Percentiles rank a stretch among this genome's conserved stretches.
phyloP scores from a whole-genome alignment of 2,113 vertebrate species.

The Cinclus mexicanus region DNA sequence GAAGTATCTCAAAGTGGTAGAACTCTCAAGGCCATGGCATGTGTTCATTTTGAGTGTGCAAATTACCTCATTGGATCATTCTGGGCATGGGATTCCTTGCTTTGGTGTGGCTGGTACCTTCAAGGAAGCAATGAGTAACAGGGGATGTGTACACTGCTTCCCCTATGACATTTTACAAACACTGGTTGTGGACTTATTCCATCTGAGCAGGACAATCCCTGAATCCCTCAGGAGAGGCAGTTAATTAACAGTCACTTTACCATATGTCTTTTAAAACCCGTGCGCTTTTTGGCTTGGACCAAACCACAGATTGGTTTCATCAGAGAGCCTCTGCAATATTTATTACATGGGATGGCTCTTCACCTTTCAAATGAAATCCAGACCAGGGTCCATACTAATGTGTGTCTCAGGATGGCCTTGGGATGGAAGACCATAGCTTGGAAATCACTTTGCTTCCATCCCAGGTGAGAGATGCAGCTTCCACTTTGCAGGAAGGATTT shows the following conservation, averaged over 20 bases:
- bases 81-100: not conserved
- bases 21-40: not conserved
- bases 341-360: not conserved
- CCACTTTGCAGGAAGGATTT: not conserved
- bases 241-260: not conserved
- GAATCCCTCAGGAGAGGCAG: not conserved
- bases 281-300: not conserved
- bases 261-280: fast-evolving
- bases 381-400: not conserved
- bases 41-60: not conserved
- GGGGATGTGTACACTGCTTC: not conserved
- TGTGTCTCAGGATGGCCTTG: not conserved
- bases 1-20: not conserved
- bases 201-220: not conserved
- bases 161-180: not conserved
- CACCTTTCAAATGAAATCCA: not conserved
- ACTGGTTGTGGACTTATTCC: not conserved
- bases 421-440: not conserved
- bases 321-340: not conserved
- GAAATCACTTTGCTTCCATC: not conserved
- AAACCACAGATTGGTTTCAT: not conserved
- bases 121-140: not conserved
- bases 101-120: not conserved
- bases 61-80: not conserved
- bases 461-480: not conserved